Percentiles rank a stretch among this genome's conserved stretches.
phyloP scores from a whole-genome alignment of 2,113 vertebrate genomes.

The Poeciliopsis turrubarensis region DNA sequence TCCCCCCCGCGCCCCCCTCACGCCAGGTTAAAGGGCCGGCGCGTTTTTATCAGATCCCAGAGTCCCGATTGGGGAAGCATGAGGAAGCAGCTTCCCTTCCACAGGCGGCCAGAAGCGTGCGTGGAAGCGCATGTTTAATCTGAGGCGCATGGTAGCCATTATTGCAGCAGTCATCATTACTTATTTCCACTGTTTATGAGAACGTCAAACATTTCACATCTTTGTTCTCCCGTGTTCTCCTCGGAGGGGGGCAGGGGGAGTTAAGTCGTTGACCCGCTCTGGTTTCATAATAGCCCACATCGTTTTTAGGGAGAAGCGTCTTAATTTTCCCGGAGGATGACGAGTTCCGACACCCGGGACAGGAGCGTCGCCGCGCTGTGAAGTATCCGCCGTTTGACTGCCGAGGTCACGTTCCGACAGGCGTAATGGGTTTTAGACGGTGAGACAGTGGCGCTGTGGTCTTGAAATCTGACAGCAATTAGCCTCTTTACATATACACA shows the following conservation, averaged over 20 bases:
- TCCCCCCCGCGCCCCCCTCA: conserved; percentile 45
- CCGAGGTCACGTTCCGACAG: conserved; percentile 69
- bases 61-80: conserved; percentile 70
- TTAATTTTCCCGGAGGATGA: conserved; percentile 53
- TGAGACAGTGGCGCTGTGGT: conserved; percentile 61
- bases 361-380: conserved; percentile 64
- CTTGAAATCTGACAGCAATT: conserved; percentile 78
- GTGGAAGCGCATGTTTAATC: conserved; percentile 8
- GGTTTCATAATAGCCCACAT: conserved; percentile 42
- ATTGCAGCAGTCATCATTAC: conserved; percentile 59
- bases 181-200: conserved; percentile 69
- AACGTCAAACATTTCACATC: conserved; percentile 71
- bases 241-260: conserved; percentile 4
- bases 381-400: conserved; percentile 64
- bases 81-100: conserved; percentile 33
- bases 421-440: conserved; percentile 70
- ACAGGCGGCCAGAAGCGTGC: conserved; percentile 17
- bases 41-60: conserved; percentile 70
- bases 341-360: conserved; percentile 52
- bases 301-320: conserved; percentile 26
- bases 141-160: conserved; percentile 69
- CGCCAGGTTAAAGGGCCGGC: conserved; percentile 67
- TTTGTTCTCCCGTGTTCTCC: conserved; percentile 63
- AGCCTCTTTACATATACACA: conserved; percentile 67
- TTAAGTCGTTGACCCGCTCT: conserved; percentile 34